A percentile compares a stretch with the other conserved stretches of the same genome.
Conservation (phyloP, 2,888 invertebrate genomes). For the Caenorhabditis sinica region DNA sequence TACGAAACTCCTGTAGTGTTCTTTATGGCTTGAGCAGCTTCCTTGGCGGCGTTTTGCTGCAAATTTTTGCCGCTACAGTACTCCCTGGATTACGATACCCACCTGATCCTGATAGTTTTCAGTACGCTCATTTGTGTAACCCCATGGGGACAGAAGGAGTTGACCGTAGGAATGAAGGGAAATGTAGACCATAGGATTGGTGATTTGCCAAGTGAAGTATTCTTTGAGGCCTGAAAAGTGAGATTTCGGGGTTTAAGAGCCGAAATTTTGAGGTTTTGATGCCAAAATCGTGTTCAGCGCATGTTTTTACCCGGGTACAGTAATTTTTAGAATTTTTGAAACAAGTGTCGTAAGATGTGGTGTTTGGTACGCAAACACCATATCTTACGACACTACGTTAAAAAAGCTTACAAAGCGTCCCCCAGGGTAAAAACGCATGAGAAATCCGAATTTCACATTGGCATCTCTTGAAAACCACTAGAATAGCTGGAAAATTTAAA, state of each 20-base stretch:
- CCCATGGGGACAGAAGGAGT: slow-evolving; percentile 81
- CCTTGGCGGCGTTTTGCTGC: slow-evolving; percentile 78
- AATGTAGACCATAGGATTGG: slow-evolving; percentile 79
- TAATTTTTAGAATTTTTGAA: not conserved
- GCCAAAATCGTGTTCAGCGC: not conserved
- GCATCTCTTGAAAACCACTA: too few relatives aligned
- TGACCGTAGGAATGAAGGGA: slow-evolving; percentile 83
- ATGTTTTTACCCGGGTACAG: not conserved
- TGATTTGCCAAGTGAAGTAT: slow-evolving; percentile 77
- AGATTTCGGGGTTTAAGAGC: not conserved
- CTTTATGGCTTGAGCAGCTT: slow-evolving; percentile 80
- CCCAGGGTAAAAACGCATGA: too few relatives aligned
- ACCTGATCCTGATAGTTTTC: slow-evolving; percentile 78
- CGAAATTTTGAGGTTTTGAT: not conserved
- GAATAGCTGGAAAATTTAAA: too few relatives aligned
- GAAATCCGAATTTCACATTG: too few relatives aligned
- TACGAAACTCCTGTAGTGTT: slow-evolving; percentile 79
- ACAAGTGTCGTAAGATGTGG: not conserved
- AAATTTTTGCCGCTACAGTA: slow-evolving; percentile 3
- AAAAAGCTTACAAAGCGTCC: too few relatives aligned
- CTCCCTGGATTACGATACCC: not conserved
- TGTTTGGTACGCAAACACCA: slow-evolving; percentile 10
- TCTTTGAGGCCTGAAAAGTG: slow-evolving; percentile 68
- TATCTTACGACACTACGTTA: too few relatives aligned
- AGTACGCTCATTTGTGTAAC: slow-evolving; percentile 79